These are phyloP conservation scores for Mamestra brassicae DNA, from an alignment of 2,888 invertebrate species.

Conservation along the genomic window DNA sequence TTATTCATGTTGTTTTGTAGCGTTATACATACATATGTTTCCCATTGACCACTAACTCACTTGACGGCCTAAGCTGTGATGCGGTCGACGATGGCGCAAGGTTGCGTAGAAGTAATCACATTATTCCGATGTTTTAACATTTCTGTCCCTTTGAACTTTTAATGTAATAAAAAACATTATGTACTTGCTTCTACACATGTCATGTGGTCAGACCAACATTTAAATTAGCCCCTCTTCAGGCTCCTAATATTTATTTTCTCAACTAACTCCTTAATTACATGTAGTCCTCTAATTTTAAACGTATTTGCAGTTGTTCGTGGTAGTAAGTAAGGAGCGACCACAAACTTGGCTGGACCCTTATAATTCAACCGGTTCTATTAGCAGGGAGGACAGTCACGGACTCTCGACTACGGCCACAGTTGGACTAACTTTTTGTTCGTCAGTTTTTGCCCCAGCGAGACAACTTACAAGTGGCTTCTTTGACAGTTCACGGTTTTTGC, in stretches of 20 bases:
- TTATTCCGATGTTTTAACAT: too few species aligned
- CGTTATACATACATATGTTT: background rate
- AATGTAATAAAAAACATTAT: background rate
- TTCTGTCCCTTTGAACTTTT: background rate
- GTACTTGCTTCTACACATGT: background rate
- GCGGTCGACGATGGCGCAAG: background rate
- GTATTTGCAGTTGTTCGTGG: constrained; percentile 56
- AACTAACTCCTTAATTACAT: constrained; percentile 58
- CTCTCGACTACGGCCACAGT: constrained; percentile 28
- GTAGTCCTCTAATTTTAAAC: constrained; percentile 53
- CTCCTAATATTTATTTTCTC: constrained; percentile 56
- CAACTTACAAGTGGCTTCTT: constrained; percentile 66
- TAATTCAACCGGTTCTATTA: constrained; percentile 63
- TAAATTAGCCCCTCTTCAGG: constrained; percentile 20
- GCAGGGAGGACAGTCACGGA: constrained; percentile 46
- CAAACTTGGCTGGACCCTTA: constrained; percentile 61
- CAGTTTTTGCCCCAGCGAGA: constrained; percentile 57
- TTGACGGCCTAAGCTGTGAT: too few species aligned
- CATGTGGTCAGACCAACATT: constrained; percentile 2
- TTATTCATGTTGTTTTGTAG: background rate
- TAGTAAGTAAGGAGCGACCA: constrained; percentile 54
- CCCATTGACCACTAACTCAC: background rate
- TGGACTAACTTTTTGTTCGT: constrained; percentile 51
- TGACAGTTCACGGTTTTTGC: constrained; percentile 60
- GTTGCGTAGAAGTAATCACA: background rate